Evolutionary conservation across 2,113 vertebrate genomes (phyloP).

Genomic region (Pyxicephalus adspersus): DNA sequence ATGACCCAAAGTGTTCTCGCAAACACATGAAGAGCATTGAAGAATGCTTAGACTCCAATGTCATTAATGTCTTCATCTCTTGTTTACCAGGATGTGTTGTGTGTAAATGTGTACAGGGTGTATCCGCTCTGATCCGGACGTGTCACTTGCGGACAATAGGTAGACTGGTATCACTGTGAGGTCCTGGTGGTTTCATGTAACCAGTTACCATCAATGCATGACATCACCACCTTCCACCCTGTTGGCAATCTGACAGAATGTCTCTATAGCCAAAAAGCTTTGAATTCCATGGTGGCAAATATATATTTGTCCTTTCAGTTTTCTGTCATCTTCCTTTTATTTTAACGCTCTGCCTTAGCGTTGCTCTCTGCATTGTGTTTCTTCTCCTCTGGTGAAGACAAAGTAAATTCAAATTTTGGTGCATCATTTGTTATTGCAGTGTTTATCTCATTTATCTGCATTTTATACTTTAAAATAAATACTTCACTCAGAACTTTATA

Average conservation of each 20-base stretch:
- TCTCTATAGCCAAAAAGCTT: conserved; percentile 10
- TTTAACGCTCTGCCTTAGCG: not conserved
- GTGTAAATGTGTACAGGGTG: conserved; percentile 40
- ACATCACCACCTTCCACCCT: not conserved
- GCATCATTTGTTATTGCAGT: too few species aligned
- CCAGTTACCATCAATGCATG: not conserved
- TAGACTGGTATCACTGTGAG: conserved; percentile 23
- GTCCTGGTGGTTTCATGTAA: conserved; percentile 25
- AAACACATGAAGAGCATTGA: not conserved
- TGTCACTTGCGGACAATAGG: conserved; percentile 1
- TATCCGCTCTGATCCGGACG: conserved; percentile 7
- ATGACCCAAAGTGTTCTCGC: not conserved
- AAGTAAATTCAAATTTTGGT: too few species aligned
- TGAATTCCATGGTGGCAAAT: not conserved
- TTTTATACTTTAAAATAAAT: too few species aligned
- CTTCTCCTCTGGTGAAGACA: too few species aligned
- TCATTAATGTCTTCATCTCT: not conserved
- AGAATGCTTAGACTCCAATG: not conserved
- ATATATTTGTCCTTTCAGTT: not conserved
- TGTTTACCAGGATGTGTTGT: conserved; percentile 24
- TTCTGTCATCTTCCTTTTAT: not conserved
- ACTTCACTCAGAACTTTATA: too few species aligned
- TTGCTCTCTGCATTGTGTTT: too few species aligned
- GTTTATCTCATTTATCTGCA: too few species aligned
- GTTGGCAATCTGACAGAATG: not conserved